These are phyloP conservation scores for Machaerirhynchus nigripectus DNA, from an alignment of 2,113 vertebrate species.

Conservation along the genomic window DNA sequence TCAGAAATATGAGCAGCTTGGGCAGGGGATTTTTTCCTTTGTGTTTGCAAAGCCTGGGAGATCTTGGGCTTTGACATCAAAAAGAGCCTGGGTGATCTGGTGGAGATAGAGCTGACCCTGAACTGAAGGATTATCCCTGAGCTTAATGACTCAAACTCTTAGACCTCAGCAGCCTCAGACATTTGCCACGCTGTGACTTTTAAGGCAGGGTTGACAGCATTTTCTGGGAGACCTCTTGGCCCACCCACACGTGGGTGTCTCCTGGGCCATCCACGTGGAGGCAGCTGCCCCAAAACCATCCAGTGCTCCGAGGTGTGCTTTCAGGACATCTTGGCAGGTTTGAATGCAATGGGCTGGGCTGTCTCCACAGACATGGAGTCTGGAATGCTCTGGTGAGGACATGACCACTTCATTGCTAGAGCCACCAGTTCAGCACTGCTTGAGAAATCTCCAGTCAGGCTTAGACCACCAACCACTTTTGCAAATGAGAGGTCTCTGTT, in stretches of 20 bases:
- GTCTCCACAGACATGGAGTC: not conserved
- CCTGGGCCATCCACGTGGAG: not conserved
- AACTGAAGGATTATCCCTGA: not conserved
- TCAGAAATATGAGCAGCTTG: not conserved
- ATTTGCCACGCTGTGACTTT: not conserved
- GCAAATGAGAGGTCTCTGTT: not conserved
- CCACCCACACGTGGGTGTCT: accelerated
- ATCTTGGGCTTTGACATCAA: not conserved
- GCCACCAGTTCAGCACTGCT: not conserved
- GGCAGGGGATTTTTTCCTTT: not conserved
- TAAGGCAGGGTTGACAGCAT: not conserved
- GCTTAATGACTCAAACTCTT: not conserved
- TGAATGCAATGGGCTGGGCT: not conserved
- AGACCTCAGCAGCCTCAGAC: not conserved
- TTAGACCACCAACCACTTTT: not conserved
- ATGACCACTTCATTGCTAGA: not conserved
- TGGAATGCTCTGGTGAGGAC: not conserved
- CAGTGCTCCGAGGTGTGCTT: accelerated
- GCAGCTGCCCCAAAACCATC: not conserved
- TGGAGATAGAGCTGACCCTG: not conserved
- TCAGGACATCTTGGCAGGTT: not conserved
- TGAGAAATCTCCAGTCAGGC: not conserved
- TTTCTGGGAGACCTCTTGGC: not conserved
- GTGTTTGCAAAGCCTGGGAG: not conserved
- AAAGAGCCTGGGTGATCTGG: not conserved